Evolutionary conservation across 2,888 invertebrate genomes (phyloP).

Genomic region (Helobdella robusta): DNA sequence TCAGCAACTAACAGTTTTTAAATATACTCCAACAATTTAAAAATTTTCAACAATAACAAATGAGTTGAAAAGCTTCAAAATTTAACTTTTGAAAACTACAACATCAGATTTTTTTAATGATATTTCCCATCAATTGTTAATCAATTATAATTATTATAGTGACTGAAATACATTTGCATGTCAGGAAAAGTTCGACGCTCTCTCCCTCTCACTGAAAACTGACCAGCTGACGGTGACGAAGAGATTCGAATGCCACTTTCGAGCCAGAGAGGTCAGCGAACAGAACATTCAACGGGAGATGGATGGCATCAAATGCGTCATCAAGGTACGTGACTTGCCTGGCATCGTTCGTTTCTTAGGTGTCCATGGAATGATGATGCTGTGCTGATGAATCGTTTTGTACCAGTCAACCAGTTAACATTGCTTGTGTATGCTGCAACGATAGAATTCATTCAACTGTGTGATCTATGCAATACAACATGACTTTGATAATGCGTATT

Average conservation of each 20-base stretch:
- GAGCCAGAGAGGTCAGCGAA: conserved; percentile 57
- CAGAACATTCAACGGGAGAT: conserved; percentile 55
- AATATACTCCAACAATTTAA: too few species aligned
- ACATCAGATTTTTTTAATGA: too few species aligned
- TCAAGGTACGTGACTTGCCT: conserved; percentile 49
- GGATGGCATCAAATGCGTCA: conserved; percentile 48
- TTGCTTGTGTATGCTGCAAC: too few species aligned
- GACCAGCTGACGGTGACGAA: conserved; percentile 56
- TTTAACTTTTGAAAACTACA: neutral
- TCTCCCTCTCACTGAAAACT: conserved; percentile 57
- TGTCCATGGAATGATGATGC: too few species aligned
- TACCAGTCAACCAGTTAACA: too few species aligned
- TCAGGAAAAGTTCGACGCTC: conserved; percentile 55
- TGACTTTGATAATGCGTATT: too few species aligned
- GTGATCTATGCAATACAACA: too few species aligned
- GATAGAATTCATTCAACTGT: too few species aligned
- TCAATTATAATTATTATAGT: neutral
- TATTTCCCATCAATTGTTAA: too few species aligned
- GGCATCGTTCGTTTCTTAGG: too few species aligned
- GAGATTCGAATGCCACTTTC: conserved; percentile 55
- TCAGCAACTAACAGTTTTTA: too few species aligned
- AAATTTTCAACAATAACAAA: neutral
- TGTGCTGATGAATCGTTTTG: too few species aligned
- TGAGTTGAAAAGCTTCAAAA: neutral
- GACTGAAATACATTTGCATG: neutral